Conservation (phyloP, 2,888 invertebrate genomes). For the Tipula unca region DNA sequence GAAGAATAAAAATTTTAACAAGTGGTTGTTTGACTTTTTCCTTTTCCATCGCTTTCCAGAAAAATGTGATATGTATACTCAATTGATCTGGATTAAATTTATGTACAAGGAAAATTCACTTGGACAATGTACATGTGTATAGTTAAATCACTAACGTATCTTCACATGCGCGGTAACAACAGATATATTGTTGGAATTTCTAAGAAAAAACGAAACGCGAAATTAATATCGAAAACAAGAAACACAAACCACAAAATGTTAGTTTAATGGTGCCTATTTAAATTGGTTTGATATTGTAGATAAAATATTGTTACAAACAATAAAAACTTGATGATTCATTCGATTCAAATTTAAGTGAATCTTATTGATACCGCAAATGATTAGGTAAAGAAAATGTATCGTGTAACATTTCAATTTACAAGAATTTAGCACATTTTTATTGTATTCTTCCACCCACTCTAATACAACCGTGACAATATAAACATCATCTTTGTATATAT, state of each 20-base stretch:
- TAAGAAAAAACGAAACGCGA: too few relatives aligned
- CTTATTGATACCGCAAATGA: background rate
- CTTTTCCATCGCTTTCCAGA: background rate
- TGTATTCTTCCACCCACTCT: background rate
- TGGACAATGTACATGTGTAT: too few relatives aligned
- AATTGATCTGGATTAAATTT: background rate
- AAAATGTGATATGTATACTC: background rate
- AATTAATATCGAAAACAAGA: too few relatives aligned
- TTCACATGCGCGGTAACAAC: too few relatives aligned
- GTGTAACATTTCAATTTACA: background rate
- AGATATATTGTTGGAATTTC: too few relatives aligned
- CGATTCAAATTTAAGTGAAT: background rate
- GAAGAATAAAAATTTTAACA: background rate
- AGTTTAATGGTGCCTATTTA: background rate
- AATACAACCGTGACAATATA: background rate
- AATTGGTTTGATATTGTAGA: background rate
- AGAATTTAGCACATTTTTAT: background rate
- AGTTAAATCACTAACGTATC: too few relatives aligned
- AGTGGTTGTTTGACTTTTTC: background rate
- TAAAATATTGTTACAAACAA: background rate
- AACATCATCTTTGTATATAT: background rate
- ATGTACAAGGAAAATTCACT: too few relatives aligned
- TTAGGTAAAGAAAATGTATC: background rate
- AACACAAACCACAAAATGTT: background rate
- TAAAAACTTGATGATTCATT: background rate